Evolutionary conservation across 2,888 invertebrate species (phyloP).

Genomic region (Eudasyphora cyanicolor): DNA sequence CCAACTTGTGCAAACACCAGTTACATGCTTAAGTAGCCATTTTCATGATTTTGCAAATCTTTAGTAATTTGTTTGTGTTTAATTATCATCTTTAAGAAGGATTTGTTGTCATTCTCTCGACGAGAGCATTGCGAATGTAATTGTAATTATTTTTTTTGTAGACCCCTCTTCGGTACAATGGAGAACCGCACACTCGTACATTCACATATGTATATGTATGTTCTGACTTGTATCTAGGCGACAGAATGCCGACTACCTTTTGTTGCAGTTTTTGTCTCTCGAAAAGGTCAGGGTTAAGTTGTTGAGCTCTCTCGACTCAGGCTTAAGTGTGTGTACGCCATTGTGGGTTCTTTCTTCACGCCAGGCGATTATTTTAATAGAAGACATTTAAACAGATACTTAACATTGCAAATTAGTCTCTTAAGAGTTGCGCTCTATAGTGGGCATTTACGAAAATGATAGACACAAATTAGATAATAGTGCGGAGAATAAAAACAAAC

Average conservation of each 20-base stretch:
- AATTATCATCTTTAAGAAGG: conserved; percentile 19
- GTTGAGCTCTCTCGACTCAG: background rate
- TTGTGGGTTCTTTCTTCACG: background rate
- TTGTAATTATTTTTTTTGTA: no score
- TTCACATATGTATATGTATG: background rate
- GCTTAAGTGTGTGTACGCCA: background rate
- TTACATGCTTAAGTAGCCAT: conserved; percentile 33
- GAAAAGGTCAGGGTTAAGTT: conserved; percentile 40
- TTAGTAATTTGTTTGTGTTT: background rate
- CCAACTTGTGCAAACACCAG: background rate
- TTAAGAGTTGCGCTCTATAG: background rate
- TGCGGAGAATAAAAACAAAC: no score
- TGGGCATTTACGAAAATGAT: no score
- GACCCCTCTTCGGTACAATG: no score
- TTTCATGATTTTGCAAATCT: conserved; percentile 25
- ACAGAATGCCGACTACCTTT: background rate
- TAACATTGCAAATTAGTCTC: background rate
- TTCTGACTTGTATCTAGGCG: background rate
- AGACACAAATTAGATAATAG: no score
- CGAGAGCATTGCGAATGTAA: background rate
- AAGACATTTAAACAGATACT: background rate
- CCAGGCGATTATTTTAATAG: conserved; percentile 26
- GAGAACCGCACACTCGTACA: no score
- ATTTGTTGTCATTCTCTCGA: background rate
- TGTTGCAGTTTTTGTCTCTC: background rate